These are phyloP conservation scores for Acleris holmiana DNA, from an alignment of 2,888 invertebrate genomes.

Conservation along the genomic window DNA sequence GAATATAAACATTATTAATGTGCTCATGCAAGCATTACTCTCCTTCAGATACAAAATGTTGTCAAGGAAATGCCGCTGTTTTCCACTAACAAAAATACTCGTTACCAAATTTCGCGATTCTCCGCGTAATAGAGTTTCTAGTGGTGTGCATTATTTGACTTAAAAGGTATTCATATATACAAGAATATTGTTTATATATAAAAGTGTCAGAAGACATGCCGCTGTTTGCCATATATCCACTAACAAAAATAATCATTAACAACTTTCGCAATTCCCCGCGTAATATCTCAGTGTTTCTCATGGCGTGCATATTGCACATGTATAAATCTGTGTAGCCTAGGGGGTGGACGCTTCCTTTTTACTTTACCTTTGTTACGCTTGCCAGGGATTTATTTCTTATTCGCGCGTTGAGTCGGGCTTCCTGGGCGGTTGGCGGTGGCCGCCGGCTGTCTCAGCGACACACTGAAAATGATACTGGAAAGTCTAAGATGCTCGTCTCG, in stretches of 20 bases:
- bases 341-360: conserved; percentile 76
- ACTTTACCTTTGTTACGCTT: conserved; percentile 83
- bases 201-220: too few species aligned
- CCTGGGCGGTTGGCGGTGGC: conserved; percentile 80
- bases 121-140: too few species aligned
- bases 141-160: too few species aligned
- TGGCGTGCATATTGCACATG: conserved; percentile 63
- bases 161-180: too few species aligned
- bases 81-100: too few species aligned
- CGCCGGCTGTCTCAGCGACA: conserved; percentile 57
- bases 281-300: conserved; percentile 56
- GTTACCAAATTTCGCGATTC: too few species aligned
- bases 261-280: conserved; percentile 35
- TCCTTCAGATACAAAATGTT: too few species aligned
- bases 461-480: conserved; percentile 31
- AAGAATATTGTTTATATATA: too few species aligned
- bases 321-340: conserved; percentile 70
- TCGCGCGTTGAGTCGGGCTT: conserved; percentile 81
- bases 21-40: too few species aligned
- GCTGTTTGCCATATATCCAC: too few species aligned
- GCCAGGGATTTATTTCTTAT: conserved; percentile 82
- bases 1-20: too few species aligned
- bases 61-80: too few species aligned
- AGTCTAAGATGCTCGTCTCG: background rate
- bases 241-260: background rate